Conservation (phyloP, 1,140 invertebrate genomes). For the Diorhabda sublineata region DNA sequence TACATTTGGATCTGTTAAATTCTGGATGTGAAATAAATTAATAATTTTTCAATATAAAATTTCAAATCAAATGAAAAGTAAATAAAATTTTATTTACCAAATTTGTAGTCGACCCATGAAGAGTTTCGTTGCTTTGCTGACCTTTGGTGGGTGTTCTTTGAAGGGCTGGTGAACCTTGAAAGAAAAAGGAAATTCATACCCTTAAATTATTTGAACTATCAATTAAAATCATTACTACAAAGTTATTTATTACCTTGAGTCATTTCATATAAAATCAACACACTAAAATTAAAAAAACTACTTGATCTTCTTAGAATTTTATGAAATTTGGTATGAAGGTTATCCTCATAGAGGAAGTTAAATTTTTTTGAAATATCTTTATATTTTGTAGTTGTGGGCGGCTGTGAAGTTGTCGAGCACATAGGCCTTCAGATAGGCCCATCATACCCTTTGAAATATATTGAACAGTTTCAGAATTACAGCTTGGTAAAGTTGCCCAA, state of each 20-base stretch:
- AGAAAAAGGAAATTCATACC: constrained; percentile 21
- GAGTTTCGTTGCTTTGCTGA: constrained; percentile 31
- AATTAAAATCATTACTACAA: not conserved
- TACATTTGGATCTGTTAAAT: constrained; percentile 44
- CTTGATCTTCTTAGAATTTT: no score
- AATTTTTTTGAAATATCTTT: no score
- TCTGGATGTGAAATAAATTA: constrained; percentile 28
- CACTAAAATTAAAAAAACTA: no score
- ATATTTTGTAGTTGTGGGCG: no score
- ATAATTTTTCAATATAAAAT: not conserved
- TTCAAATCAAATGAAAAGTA: not conserved
- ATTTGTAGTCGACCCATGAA: constrained; percentile 23
- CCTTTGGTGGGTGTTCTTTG: constrained; percentile 46
- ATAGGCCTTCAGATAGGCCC: no score
- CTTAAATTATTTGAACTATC: not conserved
- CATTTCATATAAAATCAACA: no score
- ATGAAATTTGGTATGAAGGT: no score
- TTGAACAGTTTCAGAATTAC: no score
- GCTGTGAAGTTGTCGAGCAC: no score
- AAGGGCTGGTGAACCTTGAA: constrained; percentile 46
- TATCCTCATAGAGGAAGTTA: no score
- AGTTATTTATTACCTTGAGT: not conserved
- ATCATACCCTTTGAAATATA: no score
- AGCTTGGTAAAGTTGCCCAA: no score
- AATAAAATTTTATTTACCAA: constrained; percentile 28